phyloP scores from a whole-genome alignment of 2,888 invertebrate genomes.

The Polylopha cassiicola region DNA sequence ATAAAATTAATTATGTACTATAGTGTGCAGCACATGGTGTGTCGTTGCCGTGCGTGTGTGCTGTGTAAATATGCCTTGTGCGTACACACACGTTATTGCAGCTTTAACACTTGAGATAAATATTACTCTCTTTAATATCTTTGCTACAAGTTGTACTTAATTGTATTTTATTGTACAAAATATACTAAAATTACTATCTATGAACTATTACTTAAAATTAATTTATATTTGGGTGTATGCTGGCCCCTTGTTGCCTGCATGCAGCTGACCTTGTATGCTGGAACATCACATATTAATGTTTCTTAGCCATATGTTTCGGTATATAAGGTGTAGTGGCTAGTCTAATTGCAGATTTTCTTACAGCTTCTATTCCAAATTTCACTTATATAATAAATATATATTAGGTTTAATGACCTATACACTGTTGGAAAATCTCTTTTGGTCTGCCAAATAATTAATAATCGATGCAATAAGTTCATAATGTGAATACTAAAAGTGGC shows the following conservation, averaged over 20 bases:
- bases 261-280: constrained; percentile 75
- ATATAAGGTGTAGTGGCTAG: constrained; percentile 75
- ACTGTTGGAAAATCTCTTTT: constrained; percentile 78
- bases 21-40: constrained; percentile 73
- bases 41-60: constrained; percentile 73
- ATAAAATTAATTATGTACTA: constrained; percentile 73
- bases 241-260: constrained; percentile 72
- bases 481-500: constrained; percentile 77
- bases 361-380: constrained; percentile 77
- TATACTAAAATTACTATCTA: constrained; percentile 79
- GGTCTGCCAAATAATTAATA: constrained; percentile 74
- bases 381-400: constrained; percentile 59
- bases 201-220: constrained; percentile 72
- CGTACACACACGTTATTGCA: constrained; percentile 76
- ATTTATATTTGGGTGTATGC: constrained; percentile 75
- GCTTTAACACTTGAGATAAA: constrained; percentile 76
- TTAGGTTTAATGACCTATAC: constrained; percentile 72
- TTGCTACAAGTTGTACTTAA: constrained; percentile 84
- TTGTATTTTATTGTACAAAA: constrained; percentile 83
- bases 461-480: constrained; percentile 74
- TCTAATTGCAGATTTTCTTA: constrained; percentile 78
- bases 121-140: constrained; percentile 80
- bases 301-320: constrained; percentile 74
- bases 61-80: constrained; percentile 76
- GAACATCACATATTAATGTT: constrained; percentile 70